A percentile compares a stretch with the other conserved stretches of the same genome.
These are phyloP conservation scores for Scyliorhinus canicula DNA, from an alignment of 2,797 vertebrate genomes.

Conservation along the genomic window DNA sequence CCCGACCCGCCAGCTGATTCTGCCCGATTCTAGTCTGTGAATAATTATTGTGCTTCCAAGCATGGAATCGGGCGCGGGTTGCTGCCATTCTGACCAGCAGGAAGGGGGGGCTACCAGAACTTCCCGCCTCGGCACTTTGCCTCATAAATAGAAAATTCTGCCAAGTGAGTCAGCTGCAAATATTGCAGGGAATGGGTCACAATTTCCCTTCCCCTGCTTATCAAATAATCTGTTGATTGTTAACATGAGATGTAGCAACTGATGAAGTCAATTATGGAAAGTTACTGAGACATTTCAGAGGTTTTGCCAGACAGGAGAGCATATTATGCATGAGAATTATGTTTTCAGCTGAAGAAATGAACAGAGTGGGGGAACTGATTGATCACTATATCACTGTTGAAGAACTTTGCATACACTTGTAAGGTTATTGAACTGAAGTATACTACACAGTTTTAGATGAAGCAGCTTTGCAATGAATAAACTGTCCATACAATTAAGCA, in stretches of 20 bases:
- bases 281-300: neutral
- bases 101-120: too few relatives aligned
- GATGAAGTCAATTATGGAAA: neutral
- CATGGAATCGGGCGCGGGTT: too few relatives aligned
- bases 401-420: neutral
- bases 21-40: too few relatives aligned
- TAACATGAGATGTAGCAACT: neutral
- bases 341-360: neutral
- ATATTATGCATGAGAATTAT: neutral
- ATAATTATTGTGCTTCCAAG: too few relatives aligned
- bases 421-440: constrained; percentile 4
- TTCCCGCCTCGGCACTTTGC: too few relatives aligned
- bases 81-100: too few relatives aligned
- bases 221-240: neutral
- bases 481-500: neutral
- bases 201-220: neutral
- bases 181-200: neutral
- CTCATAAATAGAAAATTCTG: too few relatives aligned
- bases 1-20: too few relatives aligned
- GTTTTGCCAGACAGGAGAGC: neutral
- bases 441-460: neutral
- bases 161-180: neutral
- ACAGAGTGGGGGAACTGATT: neutral
- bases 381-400: constrained; percentile 12
- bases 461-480: neutral